Conservation (phyloP, 2,888 invertebrate genomes). For the Cremastinae sp. region DNA sequence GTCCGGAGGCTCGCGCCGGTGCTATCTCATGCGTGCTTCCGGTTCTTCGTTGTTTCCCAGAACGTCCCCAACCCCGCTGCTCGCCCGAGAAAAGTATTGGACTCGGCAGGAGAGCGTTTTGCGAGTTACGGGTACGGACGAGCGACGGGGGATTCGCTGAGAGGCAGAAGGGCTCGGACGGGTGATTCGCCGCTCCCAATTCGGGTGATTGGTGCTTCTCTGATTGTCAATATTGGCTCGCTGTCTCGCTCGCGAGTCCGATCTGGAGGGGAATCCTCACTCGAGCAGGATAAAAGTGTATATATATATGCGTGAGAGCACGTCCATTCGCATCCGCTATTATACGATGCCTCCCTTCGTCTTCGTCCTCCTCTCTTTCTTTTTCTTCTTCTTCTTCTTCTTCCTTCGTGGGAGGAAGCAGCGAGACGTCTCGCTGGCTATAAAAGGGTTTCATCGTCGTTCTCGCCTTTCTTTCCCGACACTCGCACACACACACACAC, state of each 20-base stretch:
- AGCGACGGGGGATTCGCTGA: not conserved
- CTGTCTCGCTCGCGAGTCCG: too few relatives aligned
- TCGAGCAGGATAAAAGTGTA: slow-evolving; percentile 4
- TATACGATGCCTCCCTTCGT: slow-evolving; percentile 48
- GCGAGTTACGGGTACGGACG: slow-evolving; percentile 1
- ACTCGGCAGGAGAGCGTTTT: slow-evolving; percentile 36
- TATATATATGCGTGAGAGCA: slow-evolving; percentile 41
- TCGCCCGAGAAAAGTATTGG: slow-evolving; percentile 29
- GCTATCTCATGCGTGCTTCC: slow-evolving; percentile 66
- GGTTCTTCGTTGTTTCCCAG: slow-evolving; percentile 55
- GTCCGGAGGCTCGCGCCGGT: slow-evolving; percentile 56
- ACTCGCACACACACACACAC: slow-evolving; percentile 11
- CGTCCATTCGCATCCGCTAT: slow-evolving; percentile 58
- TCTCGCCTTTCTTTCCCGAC: slow-evolving; percentile 48
- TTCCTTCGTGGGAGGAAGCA: slow-evolving; percentile 31
- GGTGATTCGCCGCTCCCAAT: not conserved
- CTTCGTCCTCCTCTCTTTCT: slow-evolving; percentile 29
- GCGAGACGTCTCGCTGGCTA: slow-evolving; percentile 31
- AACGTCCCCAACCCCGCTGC: slow-evolving; percentile 5
- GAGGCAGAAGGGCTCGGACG: slow-evolving; percentile 7
- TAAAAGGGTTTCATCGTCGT: slow-evolving; percentile 60
- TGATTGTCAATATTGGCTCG: not conserved
- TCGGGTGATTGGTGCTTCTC: not conserved
- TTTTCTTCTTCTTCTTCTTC: slow-evolving; percentile 27
- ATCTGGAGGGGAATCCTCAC: too few relatives aligned